Base-by-base conservation (phyloP, 2,888 invertebrate genomes). In the Beris chalybata region DNA sequence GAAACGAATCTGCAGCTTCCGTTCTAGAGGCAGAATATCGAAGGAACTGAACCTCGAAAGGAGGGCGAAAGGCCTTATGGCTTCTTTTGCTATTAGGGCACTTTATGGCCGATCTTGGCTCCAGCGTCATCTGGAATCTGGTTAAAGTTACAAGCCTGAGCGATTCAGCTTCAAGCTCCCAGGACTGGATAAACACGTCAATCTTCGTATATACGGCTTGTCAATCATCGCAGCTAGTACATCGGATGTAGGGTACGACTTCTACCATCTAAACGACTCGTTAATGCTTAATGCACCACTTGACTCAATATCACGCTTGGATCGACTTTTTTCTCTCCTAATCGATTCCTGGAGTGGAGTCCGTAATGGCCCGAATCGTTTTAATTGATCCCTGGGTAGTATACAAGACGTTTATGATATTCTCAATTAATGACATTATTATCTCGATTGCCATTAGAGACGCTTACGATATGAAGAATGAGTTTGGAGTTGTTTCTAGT, bases 311-410 rank as follows among this genome's bases (percentile, higher is more conserved):
- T 45, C 5, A 22, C 29, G 56, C 31, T 11, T 32, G 11, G 45
- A 58, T 5, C 38, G 5, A n/a, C 22, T 22, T 7, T 38, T 38
- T 38, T 38, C 22, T 22, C 22, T 38, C 38, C 38, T 58, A 44
- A 58, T 58, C 30, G 57, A 45, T 32, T 45, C n/a, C 32, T 45
- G 47, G 45, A 58, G 57, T 58, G 57, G 29, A 4, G 5, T 30
- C 15, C 13, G 29, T 58, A 58, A 29, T 58, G 32, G 50, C 6
- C 59, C 48, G 13, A 50, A 32, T 59, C 59, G 48, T 31, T 50
- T 59, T 59, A 59, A 50, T 59, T 59, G 59, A 59, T 38, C 48
- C 59, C 48, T 58, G 45, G 45, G 57, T 58, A 58, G 45, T 58
- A 44, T 45, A 22, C 30, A 58, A 58, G 57, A 58, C 57, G 57